Evolutionary conservation across 2,113 vertebrate genomes (phyloP).

Genomic region (Leptobrachium leishanense): DNA sequence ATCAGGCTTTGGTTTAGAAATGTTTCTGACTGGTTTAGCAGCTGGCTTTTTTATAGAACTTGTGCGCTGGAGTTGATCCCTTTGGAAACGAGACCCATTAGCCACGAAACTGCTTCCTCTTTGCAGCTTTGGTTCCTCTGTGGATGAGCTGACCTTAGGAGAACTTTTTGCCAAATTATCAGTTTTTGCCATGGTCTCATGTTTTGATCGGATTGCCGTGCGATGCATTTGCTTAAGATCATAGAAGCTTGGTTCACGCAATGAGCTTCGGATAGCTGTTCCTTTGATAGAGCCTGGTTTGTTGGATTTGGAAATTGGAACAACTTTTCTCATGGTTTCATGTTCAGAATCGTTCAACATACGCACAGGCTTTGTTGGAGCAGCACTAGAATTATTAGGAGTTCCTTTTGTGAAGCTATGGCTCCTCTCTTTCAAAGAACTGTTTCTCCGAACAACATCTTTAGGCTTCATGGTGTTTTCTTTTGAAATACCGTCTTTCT

Average conservation of each 20-base stretch:
- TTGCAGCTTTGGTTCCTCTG: slow-evolving; percentile 73
- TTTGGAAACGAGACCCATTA: slow-evolving; percentile 62
- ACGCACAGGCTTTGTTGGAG: slow-evolving; percentile 65
- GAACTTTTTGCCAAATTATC: slow-evolving; percentile 69
- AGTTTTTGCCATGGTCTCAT: slow-evolving; percentile 67
- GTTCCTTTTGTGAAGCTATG: slow-evolving; percentile 52
- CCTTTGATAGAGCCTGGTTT: slow-evolving; percentile 67
- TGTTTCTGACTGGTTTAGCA: slow-evolving; percentile 80
- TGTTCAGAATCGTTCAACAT: slow-evolving; percentile 78
- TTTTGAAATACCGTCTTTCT: slow-evolving; percentile 48
- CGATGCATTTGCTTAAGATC: slow-evolving; percentile 67
- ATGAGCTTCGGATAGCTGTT: slow-evolving; percentile 58
- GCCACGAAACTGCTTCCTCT: slow-evolving; percentile 61
- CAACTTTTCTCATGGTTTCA: slow-evolving; percentile 85
- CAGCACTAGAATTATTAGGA: slow-evolving; percentile 48
- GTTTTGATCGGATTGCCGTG: slow-evolving; percentile 70
- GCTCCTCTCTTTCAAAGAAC: slow-evolving; percentile 59
- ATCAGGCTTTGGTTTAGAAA: slow-evolving; percentile 71
- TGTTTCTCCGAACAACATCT: slow-evolving; percentile 63
- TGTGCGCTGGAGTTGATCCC: slow-evolving; percentile 63
- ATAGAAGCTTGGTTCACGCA: slow-evolving; percentile 26
- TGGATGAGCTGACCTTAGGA: slow-evolving; percentile 74
- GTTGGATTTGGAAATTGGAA: slow-evolving; percentile 80
- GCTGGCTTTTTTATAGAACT: slow-evolving; percentile 75
- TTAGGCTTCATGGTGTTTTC: slow-evolving; percentile 63